Evolutionary conservation across 2,113 vertebrate species (phyloP).

Genomic region (Onychostruthus taczanowskii): DNA sequence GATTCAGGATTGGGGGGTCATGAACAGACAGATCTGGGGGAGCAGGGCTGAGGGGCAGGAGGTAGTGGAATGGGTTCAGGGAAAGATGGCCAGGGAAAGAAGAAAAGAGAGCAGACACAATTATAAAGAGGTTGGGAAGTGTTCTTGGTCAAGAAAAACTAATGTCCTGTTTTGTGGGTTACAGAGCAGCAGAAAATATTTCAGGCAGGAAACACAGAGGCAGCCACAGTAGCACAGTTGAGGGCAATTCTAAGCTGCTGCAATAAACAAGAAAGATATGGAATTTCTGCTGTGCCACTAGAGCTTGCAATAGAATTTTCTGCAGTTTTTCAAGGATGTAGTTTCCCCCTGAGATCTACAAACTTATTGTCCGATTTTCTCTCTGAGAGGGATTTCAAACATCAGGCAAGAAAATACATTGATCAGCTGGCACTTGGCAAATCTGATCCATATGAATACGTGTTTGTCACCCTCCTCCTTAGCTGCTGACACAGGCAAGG

Average conservation of each 20-base stretch:
- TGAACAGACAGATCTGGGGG: not conserved
- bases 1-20: not conserved
- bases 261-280: not conserved
- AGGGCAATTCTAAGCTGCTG: not conserved
- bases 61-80: not conserved
- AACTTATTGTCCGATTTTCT: not conserved
- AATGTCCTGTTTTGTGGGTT: not conserved
- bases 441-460: fast-evolving
- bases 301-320: not conserved
- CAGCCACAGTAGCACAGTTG: not conserved
- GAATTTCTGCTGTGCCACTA: not conserved
- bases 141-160: not conserved
- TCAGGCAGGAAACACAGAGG: not conserved
- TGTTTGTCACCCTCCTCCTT: not conserved
- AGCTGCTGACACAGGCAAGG: not conserved
- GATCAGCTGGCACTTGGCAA: not conserved
- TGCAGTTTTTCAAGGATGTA: not conserved
- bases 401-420: not conserved
- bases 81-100: not conserved
- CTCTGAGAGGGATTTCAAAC: not conserved
- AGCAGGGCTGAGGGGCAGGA: not conserved
- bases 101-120: not conserved
- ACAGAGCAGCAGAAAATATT: not conserved
- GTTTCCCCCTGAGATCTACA: not conserved
- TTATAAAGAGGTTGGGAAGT: not conserved